Base-by-base conservation (phyloP, 2,888 invertebrate genomes). In the Drosophila testacea region DNA sequence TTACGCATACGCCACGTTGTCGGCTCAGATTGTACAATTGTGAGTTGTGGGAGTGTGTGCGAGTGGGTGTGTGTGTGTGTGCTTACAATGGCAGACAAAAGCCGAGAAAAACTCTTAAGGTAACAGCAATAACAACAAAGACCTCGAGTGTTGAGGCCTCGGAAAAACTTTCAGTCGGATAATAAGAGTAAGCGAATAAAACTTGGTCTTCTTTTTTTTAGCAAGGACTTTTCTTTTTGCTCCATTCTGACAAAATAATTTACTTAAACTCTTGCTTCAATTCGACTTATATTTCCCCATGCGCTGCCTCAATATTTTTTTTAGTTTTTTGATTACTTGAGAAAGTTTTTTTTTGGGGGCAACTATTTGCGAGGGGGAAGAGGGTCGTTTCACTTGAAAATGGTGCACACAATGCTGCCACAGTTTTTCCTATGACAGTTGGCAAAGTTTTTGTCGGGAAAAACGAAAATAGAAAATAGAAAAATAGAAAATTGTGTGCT, bases 1-100 rank as follows among this genome's bases (percentile, higher is more conserved):
- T 78, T 81, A 77, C 78, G 73, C 77, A 77, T 78, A 81, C 78
- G 78, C 65, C 65, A 57, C 54, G 63, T 64, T 64, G 48, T 52
- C 47, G 41, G 39, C 66, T 57, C 52, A 22, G 63, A 62, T 64
- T 73, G 55, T 54, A 32, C 59, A 36, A 32, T 42, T 41, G 63
- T 42, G 48, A 28, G 3, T 22, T 22, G 22, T 22, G 22, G 22
- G 22, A 22, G 50, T n/a, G 34, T 16, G 10, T 9, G 32, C 10
- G 4, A 6, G 32, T 2, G 32, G 30, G 9, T 27, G 42, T 11
- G 28, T 36, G 44, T 44, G 41, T 30, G 50, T 50, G 30, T 36
- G 44, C 13, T 36, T 36, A 68, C 62, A 63, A 61, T 48, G 54
- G 30, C 73, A 60, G 46, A 59, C 39, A 69, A 55, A 55, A 11